Base-by-base conservation (phyloP, 2,888 invertebrate species). In the Lamellibrachia satsuma region DNA sequence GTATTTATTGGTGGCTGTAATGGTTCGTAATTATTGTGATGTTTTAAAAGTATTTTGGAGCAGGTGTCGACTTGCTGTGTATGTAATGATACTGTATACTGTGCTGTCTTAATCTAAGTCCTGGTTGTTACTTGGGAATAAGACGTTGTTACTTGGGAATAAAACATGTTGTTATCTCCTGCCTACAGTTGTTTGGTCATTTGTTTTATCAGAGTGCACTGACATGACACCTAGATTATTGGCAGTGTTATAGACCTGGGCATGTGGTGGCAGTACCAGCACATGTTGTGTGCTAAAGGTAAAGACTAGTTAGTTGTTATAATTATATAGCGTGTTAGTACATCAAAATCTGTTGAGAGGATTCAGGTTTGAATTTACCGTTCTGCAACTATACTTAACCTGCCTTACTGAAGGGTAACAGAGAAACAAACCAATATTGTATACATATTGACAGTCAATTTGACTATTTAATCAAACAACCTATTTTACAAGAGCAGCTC, bases 1-100 rank as follows among this genome's bases (percentile, higher is more conserved):
- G 75, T 75, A 75, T 75, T 75, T 75, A 75, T 75, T 75, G 75
- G 75, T 75, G 75, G 75, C 75, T 22, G 75, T 39, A 39, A 75
- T 75, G 75, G 75, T 75, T 75, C 1, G 6, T 75, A 75, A 75
- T 39, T 39, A 39, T 75, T 75, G 75, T 75, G 75, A 75, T 15
- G 75, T 75, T 75, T 75, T 75, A 75, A 75, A 75, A 75, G 75
- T 75, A 75, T 75, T 75, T 39, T 75, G 75, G 75, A 75, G n/a
- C n/a, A n/a, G 15, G 75, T 75, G 75, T 75, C 2, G 6, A 75
- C 75, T 75, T 75, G 75, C 75, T 75, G 75, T n/a, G 22, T 15
- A 75, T 15, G 75, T 75, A 75, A 22, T 75, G 75, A 75, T 75
- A 0, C 75, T 22, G 22, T 22, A 22, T 75, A 75, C 75, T 75